Evolutionary conservation across 2,113 vertebrate species (phyloP).

Genomic region (Menidia beryllina): DNA sequence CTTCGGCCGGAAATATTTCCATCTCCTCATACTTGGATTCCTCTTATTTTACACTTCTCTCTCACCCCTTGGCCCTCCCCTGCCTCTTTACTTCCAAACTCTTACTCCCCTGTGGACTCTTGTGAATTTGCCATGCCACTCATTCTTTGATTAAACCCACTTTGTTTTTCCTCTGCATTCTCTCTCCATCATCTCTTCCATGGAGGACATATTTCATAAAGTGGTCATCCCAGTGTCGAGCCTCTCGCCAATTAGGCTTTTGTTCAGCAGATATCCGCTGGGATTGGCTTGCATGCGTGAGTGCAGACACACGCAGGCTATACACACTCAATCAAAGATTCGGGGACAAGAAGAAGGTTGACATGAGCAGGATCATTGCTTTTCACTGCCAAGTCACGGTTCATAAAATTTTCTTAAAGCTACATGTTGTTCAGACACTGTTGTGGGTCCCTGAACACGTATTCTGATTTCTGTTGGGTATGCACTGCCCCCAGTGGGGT

Average conservation of each 20-base stretch:
- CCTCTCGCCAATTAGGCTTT: slow-evolving; percentile 61
- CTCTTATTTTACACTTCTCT: slow-evolving; percentile 23
- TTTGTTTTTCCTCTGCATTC: slow-evolving; percentile 35
- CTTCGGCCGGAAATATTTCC: slow-evolving; percentile 58
- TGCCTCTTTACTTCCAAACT: slow-evolving; percentile 18
- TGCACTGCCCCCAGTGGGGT: slow-evolving; percentile 25
- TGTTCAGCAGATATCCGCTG: slow-evolving; percentile 25
- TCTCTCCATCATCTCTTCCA: slow-evolving; percentile 25
- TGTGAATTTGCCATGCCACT: slow-evolving; percentile 52
- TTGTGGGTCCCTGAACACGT: slow-evolving; percentile 37
- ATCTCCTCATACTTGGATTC: slow-evolving; percentile 57
- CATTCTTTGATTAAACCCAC: slow-evolving; percentile 50
- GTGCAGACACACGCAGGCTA: slow-evolving; percentile 39
- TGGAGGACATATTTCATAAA: slow-evolving; percentile 36
- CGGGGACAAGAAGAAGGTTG: slow-evolving; percentile 24
- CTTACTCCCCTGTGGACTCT: slow-evolving; percentile 51
- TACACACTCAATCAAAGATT: slow-evolving; percentile 31
- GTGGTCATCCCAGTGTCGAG: slow-evolving; percentile 48
- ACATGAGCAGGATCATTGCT: slow-evolving; percentile 26
- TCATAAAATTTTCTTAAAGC: slow-evolving; percentile 44
- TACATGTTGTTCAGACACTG: slow-evolving; percentile 38
- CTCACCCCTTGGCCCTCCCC: neutral
- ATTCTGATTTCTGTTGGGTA: slow-evolving; percentile 48
- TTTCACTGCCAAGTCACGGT: slow-evolving; percentile 22
- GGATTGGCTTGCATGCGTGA: slow-evolving; percentile 42